Base-by-base conservation (phyloP, 2,888 invertebrate species). In the Sceliomorpha sp. region DNA sequence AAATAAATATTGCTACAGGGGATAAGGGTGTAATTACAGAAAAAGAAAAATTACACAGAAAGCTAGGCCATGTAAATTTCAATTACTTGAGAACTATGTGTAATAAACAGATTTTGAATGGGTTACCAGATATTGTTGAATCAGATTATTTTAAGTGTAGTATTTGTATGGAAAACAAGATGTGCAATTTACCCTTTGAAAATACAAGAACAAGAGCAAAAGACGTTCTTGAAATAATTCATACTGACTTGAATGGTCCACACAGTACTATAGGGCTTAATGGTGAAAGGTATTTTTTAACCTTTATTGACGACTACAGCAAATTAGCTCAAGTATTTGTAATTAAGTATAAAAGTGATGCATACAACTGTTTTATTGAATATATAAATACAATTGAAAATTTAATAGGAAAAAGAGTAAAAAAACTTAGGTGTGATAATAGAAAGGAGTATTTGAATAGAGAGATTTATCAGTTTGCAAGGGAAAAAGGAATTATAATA, bases 21-120 rank as follows among this genome's bases (percentile, higher is more conserved):
- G 7, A 24, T 5, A 24, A 5, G 3, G 24, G 7, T 24, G 3
- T 24, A 24, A 24, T 24, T 5, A 24, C 24, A 24, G 24, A 7
- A 14, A 14, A 51, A 51, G 40, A 51, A 51, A 51, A 39, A 40
- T 40, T 29, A 13, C 51, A 51, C 26, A 40, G 40, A 29, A 29
- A 36, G 8, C 8, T 51, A 29, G 51, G 51, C 0, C 31, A 51
- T 51, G 31, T 40, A 9, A 51, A 51, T n/a, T 37, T 51, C 26
- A 4, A 14, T 9, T 51, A 48, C 24, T 37, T 50, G 9, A 8
- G 7, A 24, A 24, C 24, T 24, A 24, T 24, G 24, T 24, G 24
- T 24, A 7, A 24, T 24, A 24, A 24, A 24, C 3, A 24, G 7
- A 24, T 24, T 4, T 24, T 17, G 1, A 17, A 39, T 7, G 39